phyloP scores from a whole-genome alignment of 2,113 vertebrate genomes.

The Clarias gariepinus region DNA sequence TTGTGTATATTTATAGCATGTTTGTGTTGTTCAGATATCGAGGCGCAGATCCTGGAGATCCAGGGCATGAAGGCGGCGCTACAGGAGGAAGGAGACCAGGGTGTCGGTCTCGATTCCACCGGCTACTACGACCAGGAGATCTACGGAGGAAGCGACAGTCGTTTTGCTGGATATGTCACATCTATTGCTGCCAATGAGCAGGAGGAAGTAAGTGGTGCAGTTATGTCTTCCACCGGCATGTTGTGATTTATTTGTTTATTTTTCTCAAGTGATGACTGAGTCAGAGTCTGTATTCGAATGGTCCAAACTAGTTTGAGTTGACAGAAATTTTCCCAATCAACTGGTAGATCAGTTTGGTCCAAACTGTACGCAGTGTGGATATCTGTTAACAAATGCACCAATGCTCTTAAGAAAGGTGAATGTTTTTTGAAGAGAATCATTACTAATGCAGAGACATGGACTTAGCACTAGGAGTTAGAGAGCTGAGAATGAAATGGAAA shows the following conservation, averaged over 20 bases:
- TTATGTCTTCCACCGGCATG: background rate
- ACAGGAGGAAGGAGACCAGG: constrained; percentile 84
- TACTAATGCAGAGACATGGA: no score
- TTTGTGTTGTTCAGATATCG: constrained; percentile 80
- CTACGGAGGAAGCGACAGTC: constrained; percentile 95
- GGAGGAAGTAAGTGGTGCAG: constrained; percentile 84
- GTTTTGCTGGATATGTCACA: constrained; percentile 96
- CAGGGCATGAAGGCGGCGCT: constrained; percentile 94
- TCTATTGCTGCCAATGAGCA: constrained; percentile 97
- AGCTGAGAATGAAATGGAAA: no score
- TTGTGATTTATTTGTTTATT: background rate
- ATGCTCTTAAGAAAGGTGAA: no score
- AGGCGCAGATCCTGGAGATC: constrained; percentile 98
- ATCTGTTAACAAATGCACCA: no score
- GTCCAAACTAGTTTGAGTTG: no score
- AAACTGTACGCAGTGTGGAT: no score
- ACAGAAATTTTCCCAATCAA: no score
- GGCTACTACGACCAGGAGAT: constrained; percentile 98
- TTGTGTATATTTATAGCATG: background rate
- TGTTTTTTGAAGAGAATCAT: no score
- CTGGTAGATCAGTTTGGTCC: no score
- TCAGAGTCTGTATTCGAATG: no score
- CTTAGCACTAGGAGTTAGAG: no score
- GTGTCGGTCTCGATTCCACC: constrained; percentile 95
- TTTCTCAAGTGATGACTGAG: background rate